Percentiles rank a stretch among this genome's conserved stretches.
Conservation (phyloP, 30 jellyfish, hydroid and myxozoan species). For the Nemopilema nomurai region DNA sequence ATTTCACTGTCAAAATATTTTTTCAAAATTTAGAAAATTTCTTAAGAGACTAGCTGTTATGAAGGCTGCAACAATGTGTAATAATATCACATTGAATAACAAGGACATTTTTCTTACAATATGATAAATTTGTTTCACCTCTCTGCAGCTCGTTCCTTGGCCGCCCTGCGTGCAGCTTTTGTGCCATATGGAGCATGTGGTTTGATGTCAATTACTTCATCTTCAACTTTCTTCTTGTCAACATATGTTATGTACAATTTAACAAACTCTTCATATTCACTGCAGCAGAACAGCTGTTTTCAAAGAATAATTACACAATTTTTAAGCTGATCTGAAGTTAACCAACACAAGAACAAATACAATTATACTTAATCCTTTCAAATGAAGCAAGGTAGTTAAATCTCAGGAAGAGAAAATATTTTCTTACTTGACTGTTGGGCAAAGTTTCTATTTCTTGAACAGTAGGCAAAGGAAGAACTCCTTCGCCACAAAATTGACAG, state of each 20-base stretch:
- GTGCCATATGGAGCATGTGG: conserved; percentile 91
- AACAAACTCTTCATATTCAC: conserved; percentile 63
- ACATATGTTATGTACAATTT: conserved; percentile 31
- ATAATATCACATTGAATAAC: too few species aligned
- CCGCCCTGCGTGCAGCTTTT: conserved; percentile 77
- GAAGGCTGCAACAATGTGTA: too few species aligned
- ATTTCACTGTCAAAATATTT: too few species aligned
- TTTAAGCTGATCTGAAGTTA: too few species aligned
- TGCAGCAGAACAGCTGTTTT: conserved; percentile 75
- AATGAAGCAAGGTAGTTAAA: too few species aligned
- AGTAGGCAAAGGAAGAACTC: conserved; percentile 74
- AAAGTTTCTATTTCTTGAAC: conserved; percentile 40
- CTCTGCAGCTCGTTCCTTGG: conserved; percentile 87
- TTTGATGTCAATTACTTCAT: conserved; percentile 69
- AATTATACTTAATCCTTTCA: too few species aligned
- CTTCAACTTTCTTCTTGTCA: conserved; percentile 10
- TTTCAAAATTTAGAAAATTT: too few species aligned
- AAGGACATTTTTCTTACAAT: too few species aligned
- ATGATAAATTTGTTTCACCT: conserved; percentile 26
- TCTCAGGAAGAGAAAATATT: too few species aligned
- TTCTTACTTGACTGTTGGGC: conserved; percentile 51
- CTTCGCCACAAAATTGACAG: conserved; percentile 67
- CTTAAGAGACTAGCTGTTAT: too few species aligned
- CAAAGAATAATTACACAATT: too few species aligned
- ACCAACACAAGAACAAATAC: too few species aligned